Conservation (phyloP, 2,888 invertebrate genomes). For the Synanthedon myopaeformis region DNA sequence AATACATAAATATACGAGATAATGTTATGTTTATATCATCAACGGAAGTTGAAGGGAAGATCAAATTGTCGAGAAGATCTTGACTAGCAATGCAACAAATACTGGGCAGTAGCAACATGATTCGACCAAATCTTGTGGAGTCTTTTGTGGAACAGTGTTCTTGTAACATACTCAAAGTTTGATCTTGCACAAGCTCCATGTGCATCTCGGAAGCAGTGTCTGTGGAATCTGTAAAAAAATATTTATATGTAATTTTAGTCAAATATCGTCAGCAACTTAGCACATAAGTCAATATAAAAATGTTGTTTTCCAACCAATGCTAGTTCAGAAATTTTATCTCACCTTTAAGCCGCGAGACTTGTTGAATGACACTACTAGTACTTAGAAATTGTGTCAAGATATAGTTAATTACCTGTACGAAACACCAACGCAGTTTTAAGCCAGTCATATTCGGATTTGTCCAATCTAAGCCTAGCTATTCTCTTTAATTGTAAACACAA, state of each 20-base stretch:
- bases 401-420: conserved; percentile 74
- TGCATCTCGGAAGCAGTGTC: conserved; percentile 34
- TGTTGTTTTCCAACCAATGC: conserved; percentile 1
- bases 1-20: conserved; percentile 38
- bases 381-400: neutral
- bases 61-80: conserved; percentile 70
- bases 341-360: neutral
- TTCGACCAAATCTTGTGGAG: conserved; percentile 76
- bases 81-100: conserved; percentile 51
- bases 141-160: conserved; percentile 72
- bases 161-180: conserved; percentile 81
- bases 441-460: conserved; percentile 87
- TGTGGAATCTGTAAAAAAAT: conserved; percentile 15
- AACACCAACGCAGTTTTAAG: conserved; percentile 86
- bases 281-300: neutral
- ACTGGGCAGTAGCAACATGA: conserved; percentile 79
- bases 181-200: conserved; percentile 81
- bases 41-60: conserved; percentile 77
- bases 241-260: neutral
- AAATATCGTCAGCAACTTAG: neutral
- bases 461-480: conserved; percentile 75
- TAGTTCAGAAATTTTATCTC: neutral
- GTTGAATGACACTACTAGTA: too few species aligned
- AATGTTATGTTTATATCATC: conserved; percentile 39
- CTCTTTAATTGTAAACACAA: conserved; percentile 75